phyloP scores from a whole-genome alignment of 2,888 invertebrate genomes.

The Metalampra italica region DNA sequence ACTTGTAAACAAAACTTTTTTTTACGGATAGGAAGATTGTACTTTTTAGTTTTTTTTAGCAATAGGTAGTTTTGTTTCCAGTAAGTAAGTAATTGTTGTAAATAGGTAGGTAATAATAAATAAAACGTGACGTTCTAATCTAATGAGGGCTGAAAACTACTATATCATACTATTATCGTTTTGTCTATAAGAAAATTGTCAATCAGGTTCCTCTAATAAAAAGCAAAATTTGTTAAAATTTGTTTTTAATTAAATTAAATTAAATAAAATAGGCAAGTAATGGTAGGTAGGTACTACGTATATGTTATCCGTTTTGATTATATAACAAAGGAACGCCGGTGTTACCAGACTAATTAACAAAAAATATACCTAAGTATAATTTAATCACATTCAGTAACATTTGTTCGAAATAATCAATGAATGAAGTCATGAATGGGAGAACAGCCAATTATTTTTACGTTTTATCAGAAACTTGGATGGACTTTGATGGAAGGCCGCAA shows the following conservation, averaged over 20 bases:
- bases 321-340: background rate
- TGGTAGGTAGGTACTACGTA: too few relatives aligned
- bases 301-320: background rate
- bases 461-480: background rate
- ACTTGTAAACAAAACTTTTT: conserved; percentile 29
- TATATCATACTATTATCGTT: too few relatives aligned
- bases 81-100: too few relatives aligned
- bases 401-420: background rate
- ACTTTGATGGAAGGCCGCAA: background rate
- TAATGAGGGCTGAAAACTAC: too few relatives aligned
- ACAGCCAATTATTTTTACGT: background rate
- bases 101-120: too few relatives aligned
- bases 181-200: too few relatives aligned
- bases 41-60: conserved; percentile 10
- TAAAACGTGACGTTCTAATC: too few relatives aligned
- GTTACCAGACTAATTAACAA: background rate
- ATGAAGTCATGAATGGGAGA: conserved; percentile 2
- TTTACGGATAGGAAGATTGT: background rate
- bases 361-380: background rate
- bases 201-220: background rate
- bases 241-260: background rate
- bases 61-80: too few relatives aligned
- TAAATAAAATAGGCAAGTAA: background rate
- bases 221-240: too few relatives aligned
- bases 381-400: too few relatives aligned